Evolutionary conservation across 2,888 invertebrate species (phyloP).

Genomic region (Junonia oenone): DNA sequence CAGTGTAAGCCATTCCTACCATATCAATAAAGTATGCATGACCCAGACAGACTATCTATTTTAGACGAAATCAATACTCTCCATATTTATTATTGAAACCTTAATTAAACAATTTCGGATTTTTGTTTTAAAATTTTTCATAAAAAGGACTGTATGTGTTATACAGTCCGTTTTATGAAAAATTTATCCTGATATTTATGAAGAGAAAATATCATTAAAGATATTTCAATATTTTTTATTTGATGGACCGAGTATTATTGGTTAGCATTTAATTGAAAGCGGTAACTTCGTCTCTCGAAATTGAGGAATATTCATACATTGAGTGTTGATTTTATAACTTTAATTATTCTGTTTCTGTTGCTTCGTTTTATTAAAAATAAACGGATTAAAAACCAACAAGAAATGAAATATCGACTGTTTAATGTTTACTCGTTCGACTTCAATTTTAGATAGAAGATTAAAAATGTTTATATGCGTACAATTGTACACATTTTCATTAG

Average conservation of each 20-base stretch:
- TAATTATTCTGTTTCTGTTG: too few relatives aligned
- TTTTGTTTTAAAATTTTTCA: neutral
- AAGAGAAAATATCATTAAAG: neutral
- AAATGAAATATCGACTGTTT: too few relatives aligned
- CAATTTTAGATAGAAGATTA: too few relatives aligned
- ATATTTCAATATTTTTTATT: neutral
- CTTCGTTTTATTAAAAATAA: too few relatives aligned
- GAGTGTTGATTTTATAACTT: neutral
- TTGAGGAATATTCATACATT: neutral
- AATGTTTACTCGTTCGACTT: too few relatives aligned
- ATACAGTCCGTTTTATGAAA: too few relatives aligned
- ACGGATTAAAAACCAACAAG: too few relatives aligned
- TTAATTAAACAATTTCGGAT: neutral
- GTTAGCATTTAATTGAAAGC: neutral
- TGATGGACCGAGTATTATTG: neutral
- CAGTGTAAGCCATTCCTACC: neutral
- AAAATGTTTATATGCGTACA: too few relatives aligned
- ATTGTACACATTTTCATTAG: too few relatives aligned
- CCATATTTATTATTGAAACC: neutral
- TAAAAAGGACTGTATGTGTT: too few relatives aligned
- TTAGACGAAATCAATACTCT: neutral
- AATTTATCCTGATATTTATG: neutral
- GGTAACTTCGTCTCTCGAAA: neutral
- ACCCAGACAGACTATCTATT: neutral
- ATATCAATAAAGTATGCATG: neutral